Evolutionary conservation across 2,888 invertebrate species (phyloP).

Genomic region (Zele albiditarsus): DNA sequence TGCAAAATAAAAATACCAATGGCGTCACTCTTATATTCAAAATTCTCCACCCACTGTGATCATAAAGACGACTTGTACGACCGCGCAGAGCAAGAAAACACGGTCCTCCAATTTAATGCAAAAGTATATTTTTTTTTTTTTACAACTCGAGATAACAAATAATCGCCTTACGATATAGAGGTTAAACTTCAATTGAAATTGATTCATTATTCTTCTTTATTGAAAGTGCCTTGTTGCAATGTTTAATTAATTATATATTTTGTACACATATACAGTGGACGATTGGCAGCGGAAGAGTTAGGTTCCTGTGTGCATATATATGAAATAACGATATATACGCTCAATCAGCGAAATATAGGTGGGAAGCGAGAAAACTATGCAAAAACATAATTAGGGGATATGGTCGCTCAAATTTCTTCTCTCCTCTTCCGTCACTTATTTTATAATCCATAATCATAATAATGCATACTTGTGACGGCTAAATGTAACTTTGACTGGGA

Average conservation of each 20-base stretch:
- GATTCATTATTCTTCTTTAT: neutral
- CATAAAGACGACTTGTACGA: neutral
- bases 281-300: too few species aligned
- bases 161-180: neutral
- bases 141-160: slow-evolving; percentile 19
- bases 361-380: slow-evolving; percentile 57
- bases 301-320: too few species aligned
- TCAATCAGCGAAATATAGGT: neutral
- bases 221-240: neutral
- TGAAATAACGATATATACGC: too few species aligned
- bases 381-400: slow-evolving; percentile 66
- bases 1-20: slow-evolving; percentile 24
- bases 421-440: neutral
- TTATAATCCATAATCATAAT: neutral
- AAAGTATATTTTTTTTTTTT: neutral
- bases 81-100: neutral
- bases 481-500: slow-evolving; percentile 18
- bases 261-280: too few species aligned
- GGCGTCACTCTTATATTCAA: slow-evolving; percentile 20
- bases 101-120: neutral
- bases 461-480: slow-evolving; percentile 31
- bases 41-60: neutral
- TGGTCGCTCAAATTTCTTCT: slow-evolving; percentile 58
- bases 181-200: neutral
- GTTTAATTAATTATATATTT: neutral